These are phyloP conservation scores for Zygogramma bicolorata DNA, from an alignment of 2,888 invertebrate genomes.

Conservation along the genomic window DNA sequence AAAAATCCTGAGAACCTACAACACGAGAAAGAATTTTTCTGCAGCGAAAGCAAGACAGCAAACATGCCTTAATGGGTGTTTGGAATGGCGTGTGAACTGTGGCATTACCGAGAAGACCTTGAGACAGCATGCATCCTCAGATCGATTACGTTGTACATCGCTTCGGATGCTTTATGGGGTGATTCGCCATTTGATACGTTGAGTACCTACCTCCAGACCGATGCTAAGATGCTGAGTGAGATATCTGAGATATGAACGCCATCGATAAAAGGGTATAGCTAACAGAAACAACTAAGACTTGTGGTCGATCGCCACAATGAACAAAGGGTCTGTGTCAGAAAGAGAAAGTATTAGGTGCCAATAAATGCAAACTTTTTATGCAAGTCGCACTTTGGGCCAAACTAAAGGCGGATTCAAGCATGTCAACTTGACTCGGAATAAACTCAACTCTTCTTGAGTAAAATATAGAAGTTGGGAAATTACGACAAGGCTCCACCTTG, in stretches of 20 bases:
- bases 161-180: slow-evolving; percentile 46
- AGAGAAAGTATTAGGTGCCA: no score
- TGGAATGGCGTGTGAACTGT: slow-evolving; percentile 39
- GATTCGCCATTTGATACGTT: slow-evolving; percentile 46
- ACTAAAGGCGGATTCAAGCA: no score
- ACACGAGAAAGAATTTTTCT: slow-evolving; percentile 34
- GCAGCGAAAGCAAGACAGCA: slow-evolving; percentile 28
- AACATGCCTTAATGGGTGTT: slow-evolving; percentile 42
- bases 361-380: no score
- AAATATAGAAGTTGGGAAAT: no score
- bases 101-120: slow-evolving; percentile 38
- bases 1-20: slow-evolving; percentile 24
- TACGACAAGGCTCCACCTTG: no score
- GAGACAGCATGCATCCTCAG: slow-evolving; percentile 50
- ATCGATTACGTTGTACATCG: slow-evolving; percentile 41
- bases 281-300: no score
- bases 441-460: no score
- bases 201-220: slow-evolving; percentile 20
- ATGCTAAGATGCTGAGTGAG: neutral
- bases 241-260: neutral
- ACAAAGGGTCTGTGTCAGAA: no score
- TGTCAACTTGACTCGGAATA: no score
- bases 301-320: no score
- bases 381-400: no score
- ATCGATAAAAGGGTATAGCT: neutral